These are phyloP conservation scores for Fregetta grallaria DNA, from an alignment of 2,113 vertebrate genomes.

Conservation along the genomic window DNA sequence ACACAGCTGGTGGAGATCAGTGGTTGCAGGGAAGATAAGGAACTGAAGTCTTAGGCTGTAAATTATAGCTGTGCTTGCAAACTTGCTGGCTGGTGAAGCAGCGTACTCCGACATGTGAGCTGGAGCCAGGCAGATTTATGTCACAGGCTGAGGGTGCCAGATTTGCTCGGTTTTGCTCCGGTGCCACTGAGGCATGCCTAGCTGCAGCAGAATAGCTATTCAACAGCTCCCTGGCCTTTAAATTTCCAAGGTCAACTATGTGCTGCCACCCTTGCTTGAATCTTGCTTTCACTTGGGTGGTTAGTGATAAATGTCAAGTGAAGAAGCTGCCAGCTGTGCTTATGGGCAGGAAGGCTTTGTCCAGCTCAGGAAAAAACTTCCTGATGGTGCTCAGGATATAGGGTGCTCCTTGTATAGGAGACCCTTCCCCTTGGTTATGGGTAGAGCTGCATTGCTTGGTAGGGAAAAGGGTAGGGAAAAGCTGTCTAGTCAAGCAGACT, in stretches of 20 bases:
- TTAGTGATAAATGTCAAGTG: not conserved
- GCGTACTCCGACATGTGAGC: fast-evolving
- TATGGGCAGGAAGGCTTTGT: not conserved
- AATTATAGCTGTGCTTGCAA: not conserved
- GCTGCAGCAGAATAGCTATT: fast-evolving
- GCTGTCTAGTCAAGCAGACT: not conserved
- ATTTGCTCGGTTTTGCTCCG: not conserved
- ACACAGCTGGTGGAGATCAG: not conserved
- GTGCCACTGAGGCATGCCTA: not conserved
- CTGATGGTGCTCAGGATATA: not conserved
- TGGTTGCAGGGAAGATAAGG: not conserved
- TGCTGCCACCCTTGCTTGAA: not conserved
- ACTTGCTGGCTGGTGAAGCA: not conserved
- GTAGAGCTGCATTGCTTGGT: not conserved
- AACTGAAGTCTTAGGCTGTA: not conserved
- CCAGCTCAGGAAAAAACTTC: not conserved
- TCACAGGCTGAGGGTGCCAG: not conserved
- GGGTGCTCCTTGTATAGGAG: not conserved
- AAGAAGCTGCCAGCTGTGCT: not conserved
- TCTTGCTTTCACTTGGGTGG: not conserved
- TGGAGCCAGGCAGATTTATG: not conserved
- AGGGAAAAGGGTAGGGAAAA: not conserved
- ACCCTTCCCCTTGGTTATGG: not conserved
- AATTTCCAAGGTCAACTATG: not conserved
- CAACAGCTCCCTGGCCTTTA: not conserved